Evolutionary conservation across 2,797 vertebrate species (phyloP).

Genomic region (Delichon dasypus): DNA sequence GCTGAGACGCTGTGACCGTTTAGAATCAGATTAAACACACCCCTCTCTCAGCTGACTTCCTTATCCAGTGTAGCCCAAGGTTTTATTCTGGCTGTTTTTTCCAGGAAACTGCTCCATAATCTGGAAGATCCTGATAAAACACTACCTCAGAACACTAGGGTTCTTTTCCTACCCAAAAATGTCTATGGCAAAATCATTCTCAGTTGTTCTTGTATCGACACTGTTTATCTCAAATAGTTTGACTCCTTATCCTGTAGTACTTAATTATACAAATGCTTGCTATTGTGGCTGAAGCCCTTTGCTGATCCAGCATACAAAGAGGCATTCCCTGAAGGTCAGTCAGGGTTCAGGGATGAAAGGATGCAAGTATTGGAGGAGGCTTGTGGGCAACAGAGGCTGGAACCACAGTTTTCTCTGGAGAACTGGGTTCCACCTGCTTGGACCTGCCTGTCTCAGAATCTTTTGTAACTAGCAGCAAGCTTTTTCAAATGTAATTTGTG

Average conservation of each 20-base stretch:
- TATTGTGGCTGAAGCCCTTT: background rate
- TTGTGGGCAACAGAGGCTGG: background rate
- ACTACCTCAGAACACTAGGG: background rate
- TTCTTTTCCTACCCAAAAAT: background rate
- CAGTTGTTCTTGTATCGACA: background rate
- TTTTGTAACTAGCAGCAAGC: background rate
- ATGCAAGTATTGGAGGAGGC: rapidly evolving
- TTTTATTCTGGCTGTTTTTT: background rate
- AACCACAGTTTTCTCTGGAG: background rate
- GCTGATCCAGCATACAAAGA: background rate
- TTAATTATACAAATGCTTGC: background rate
- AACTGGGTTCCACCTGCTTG: background rate
- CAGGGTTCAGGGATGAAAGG: background rate
- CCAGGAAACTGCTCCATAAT: background rate
- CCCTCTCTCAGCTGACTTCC: background rate
- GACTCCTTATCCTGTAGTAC: background rate
- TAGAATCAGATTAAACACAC: background rate
- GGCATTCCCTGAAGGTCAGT: background rate
- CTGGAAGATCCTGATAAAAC: background rate
- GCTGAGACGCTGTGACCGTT: background rate
- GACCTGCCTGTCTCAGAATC: background rate
- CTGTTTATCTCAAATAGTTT: background rate
- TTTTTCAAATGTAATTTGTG: background rate
- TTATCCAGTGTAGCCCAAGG: background rate
- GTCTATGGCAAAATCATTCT: background rate